These are phyloP conservation scores for Rambutsinella grinnellia DNA, from an alignment of 2,888 invertebrate genomes.

Conservation along the genomic window DNA sequence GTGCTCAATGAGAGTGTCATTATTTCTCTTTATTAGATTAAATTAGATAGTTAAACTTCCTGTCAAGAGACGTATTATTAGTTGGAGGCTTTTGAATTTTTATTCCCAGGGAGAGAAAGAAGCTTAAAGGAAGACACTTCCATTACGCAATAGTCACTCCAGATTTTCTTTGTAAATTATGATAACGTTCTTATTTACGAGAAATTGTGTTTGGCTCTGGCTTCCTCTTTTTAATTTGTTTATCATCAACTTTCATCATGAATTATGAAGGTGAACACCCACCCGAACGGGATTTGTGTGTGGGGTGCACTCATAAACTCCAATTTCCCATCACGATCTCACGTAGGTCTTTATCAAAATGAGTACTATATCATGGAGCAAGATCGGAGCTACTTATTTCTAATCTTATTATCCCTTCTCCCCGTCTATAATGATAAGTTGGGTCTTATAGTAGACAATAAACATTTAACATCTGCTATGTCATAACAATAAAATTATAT, in stretches of 20 bases:
- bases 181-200: no score
- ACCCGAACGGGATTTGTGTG: not conserved
- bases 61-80: no score
- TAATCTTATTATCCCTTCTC: slow-evolving; percentile 50
- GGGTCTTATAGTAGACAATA: slow-evolving; percentile 24
- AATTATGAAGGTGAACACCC: slow-evolving; percentile 29
- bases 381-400: slow-evolving; percentile 42
- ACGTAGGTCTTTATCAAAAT: slow-evolving; percentile 40
- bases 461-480: slow-evolving; percentile 56
- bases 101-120: no score
- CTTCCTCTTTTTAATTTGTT: slow-evolving; percentile 43
- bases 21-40: no score
- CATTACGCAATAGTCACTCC: no score
- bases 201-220: no score
- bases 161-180: no score
- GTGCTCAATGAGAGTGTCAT: no score
- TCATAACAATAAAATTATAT: slow-evolving; percentile 35
- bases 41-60: no score
- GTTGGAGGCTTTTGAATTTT: no score
- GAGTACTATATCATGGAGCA: slow-evolving; percentile 46
- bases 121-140: no score
- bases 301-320: not conserved
- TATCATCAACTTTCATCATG: slow-evolving; percentile 29
- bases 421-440: slow-evolving; percentile 40
- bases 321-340: slow-evolving; percentile 2